Evolutionary conservation across 2,113 vertebrate species (phyloP).

Genomic region (Sprattus sprattus): DNA sequence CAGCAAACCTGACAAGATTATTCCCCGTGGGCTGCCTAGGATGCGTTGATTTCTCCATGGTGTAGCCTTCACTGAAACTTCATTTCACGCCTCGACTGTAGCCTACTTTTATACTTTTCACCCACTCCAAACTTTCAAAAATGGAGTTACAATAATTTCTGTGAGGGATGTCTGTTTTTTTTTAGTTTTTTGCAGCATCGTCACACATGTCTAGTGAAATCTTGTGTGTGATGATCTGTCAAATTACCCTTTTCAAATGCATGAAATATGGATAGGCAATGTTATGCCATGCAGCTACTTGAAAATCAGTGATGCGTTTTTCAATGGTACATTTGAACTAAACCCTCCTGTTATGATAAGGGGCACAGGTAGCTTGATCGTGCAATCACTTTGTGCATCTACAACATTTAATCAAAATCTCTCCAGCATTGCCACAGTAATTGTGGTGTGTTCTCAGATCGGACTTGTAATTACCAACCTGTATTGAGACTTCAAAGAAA

Average conservation of each 20-base stretch:
- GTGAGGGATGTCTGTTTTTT: not conserved
- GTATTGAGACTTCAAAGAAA: conserved; percentile 27
- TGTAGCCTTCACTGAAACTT: conserved; percentile 42
- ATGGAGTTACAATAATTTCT: conserved; percentile 4
- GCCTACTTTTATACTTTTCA: conserved; percentile 41
- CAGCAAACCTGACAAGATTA: conserved; percentile 52
- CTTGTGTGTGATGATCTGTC: not conserved
- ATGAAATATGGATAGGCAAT: not conserved
- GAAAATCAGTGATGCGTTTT: not conserved
- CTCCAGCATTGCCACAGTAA: not conserved
- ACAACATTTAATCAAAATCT: not conserved
- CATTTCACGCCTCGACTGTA: conserved; percentile 42
- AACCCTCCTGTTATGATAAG: not conserved
- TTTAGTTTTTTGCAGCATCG: not conserved
- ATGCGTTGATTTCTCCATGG: conserved; percentile 31
- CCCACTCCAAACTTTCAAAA: conserved; percentile 30
- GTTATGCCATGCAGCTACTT: not conserved
- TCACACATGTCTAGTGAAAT: not conserved
- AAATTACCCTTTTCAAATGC: conserved; percentile 13
- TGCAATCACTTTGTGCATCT: not conserved
- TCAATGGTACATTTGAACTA: not conserved
- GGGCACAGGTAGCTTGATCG: not conserved
- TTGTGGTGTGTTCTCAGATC: not conserved
- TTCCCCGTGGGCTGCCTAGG: conserved; percentile 31
- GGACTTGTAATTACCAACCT: conserved; percentile 39